Evolutionary conservation across 2,797 vertebrate genomes (phyloP), one percentile per base, ranked within the genome.

Genomic region (Phataginus tetradactyla): DNA sequence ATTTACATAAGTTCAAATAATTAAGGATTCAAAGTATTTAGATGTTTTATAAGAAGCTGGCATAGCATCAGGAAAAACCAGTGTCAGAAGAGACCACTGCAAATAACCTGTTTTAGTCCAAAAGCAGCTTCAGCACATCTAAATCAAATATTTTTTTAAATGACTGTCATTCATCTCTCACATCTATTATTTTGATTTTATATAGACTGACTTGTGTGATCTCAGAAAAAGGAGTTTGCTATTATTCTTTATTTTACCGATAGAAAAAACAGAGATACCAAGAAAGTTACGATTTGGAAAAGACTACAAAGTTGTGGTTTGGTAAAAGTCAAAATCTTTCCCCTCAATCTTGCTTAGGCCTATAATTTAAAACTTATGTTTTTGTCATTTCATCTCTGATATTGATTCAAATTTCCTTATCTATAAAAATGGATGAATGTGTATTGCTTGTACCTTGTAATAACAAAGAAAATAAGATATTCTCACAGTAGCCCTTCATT

Each of bases 1-100:
- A 79, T 94, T 94, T 75, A 75, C 45, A 45, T 79, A 34, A 72
- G 72, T 91, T 89, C 78, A 88, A 64, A 75, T 81, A 78, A 86
- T 77, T 72, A 64, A 83, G 20, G 71, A 23, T 69, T 90, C 49
- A 68, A 69, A 49, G 7, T 32, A 49, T 3, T 57, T 66, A 12
- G 15, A 75, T 90, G 9, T 78, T 92, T 90, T 81, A 15, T 32
- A 39, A 84, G 45, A 80, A 79, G 13, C n/a, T 94, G 86, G 14
- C 55, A 77, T 55, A 86, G 32, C 42, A 49, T 72, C 25, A 89
- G 51, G 49, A 8, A n/a, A 95, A 89, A 74, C 21, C 25, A 63
- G 12, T 34, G 20, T 86, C 27, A 55, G 21, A 71, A 80, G 29
- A 51, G 25, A 87, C 21, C 25, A 85, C 78, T 66, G 77, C 23